These are phyloP conservation scores for Caenorhabditis sp. DNA, from an alignment of 2,888 invertebrate genomes.

Conservation along the genomic window DNA sequence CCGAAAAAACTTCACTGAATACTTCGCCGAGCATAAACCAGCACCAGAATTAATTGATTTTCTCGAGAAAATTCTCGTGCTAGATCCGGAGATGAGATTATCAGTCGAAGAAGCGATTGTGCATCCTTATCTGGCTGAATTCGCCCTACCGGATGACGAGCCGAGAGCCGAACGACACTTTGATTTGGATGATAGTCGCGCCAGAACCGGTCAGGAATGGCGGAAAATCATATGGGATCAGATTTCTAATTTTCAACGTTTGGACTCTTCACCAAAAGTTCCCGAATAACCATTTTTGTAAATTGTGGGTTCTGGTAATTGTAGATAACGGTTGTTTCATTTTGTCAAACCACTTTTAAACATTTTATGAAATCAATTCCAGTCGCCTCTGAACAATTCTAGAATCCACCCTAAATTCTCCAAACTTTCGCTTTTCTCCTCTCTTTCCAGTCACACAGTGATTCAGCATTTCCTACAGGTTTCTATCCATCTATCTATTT, in stretches of 20 bases:
- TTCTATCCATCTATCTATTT: constrained; percentile 10
- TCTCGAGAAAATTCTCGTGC: constrained; percentile 62
- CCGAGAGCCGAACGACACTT: constrained; percentile 59
- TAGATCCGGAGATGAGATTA: constrained; percentile 60
- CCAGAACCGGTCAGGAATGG: constrained; percentile 53
- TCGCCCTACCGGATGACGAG: constrained; percentile 59
- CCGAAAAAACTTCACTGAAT: constrained; percentile 41
- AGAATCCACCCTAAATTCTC: not conserved
- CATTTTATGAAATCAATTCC: too few relatives aligned
- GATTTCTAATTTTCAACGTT: constrained; percentile 45
- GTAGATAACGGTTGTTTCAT: too few relatives aligned
- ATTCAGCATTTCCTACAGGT: constrained; percentile 15
- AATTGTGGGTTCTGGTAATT: too few relatives aligned
- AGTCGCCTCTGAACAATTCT: constrained; percentile 22
- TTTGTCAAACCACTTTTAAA: too few relatives aligned
- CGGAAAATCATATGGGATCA: constrained; percentile 58
- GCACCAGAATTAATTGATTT: constrained; percentile 58
- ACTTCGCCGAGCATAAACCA: constrained; percentile 33
- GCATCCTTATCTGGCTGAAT: constrained; percentile 61
- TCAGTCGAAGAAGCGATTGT: constrained; percentile 52
- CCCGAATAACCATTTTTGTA: too few relatives aligned
- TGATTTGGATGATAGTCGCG: constrained; percentile 54
- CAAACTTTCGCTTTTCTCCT: constrained; percentile 5
- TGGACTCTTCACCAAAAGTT: constrained; percentile 37
- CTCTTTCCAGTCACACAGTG: constrained; percentile 10